Percentiles rank a stretch among this genome's conserved stretches.
These are phyloP conservation scores for Yponomeuta plumbellus DNA, from an alignment of 2,888 invertebrate genomes.

Conservation along the genomic window DNA sequence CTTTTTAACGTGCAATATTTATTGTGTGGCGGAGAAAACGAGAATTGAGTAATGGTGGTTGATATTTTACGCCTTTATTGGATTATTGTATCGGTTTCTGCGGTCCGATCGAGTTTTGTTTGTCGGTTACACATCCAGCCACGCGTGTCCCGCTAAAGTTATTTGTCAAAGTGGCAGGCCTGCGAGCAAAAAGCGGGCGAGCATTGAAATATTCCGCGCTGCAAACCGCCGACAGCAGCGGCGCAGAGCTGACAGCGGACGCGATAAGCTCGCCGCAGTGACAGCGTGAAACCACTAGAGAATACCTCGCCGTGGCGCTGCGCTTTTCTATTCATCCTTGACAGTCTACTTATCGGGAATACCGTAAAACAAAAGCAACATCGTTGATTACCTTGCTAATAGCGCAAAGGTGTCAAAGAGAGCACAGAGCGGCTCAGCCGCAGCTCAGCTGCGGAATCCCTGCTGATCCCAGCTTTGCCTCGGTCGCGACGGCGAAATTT, in stretches of 20 bases:
- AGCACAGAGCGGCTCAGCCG: neutral
- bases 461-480: neutral
- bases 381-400: neutral
- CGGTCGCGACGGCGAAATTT: neutral
- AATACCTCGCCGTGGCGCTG: neutral
- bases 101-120: neutral
- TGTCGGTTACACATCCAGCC: neutral
- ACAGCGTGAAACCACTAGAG: neutral
- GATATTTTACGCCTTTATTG: neutral
- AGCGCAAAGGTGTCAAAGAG: neutral
- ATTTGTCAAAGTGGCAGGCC: neutral
- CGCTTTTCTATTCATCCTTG: neutral
- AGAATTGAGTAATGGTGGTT: neutral
- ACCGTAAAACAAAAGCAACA: neutral
- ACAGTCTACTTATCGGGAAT: neutral
- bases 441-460: neutral
- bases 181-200: neutral
- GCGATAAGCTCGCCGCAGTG: neutral
- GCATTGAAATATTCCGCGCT: neutral
- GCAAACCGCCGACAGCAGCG: neutral
- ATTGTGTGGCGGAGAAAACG: neutral
- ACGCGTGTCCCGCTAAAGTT: too few species aligned
- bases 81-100: neutral
- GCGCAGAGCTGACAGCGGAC: neutral
- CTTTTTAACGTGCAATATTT: neutral